These are phyloP conservation scores for Sylvilagus bachmani DNA, from an alignment of 2,113 vertebrate genomes.

Conservation along the genomic window DNA sequence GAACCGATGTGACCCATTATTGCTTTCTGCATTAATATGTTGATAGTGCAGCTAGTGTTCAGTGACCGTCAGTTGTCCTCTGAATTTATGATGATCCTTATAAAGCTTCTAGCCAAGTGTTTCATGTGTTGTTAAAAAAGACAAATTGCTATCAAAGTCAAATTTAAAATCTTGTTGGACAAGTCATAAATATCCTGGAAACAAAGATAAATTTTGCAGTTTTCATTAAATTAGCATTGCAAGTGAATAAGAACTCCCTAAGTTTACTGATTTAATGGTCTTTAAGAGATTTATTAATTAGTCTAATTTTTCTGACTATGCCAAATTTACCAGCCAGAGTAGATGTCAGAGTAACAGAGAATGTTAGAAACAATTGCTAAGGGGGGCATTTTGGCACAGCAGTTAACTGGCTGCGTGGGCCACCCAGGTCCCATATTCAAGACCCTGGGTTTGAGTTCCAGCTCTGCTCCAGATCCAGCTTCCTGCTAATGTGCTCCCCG, in stretches of 20 bases:
- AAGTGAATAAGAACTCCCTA: not conserved
- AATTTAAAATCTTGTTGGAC: not conserved
- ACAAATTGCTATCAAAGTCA: conserved; percentile 4
- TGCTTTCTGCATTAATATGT: not conserved
- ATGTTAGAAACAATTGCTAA: not conserved
- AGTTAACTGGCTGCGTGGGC: too few species aligned
- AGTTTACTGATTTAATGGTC: not conserved
- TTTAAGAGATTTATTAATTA: conserved; percentile 19
- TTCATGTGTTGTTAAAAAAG: not conserved
- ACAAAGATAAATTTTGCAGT: not conserved
- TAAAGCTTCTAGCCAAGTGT: conserved; percentile 6
- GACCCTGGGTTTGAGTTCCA: too few species aligned
- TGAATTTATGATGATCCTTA: not conserved
- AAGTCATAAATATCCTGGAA: conserved; percentile 1
- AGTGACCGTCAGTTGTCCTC: not conserved
- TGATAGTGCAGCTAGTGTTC: not conserved
- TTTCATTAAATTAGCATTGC: conserved; percentile 32
- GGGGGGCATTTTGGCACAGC: too few species aligned
- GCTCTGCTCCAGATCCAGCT: too few species aligned
- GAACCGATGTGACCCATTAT: not conserved
- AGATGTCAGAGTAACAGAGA: not conserved
- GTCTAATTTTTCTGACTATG: not conserved
- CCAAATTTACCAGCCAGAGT: not conserved
- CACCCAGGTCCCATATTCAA: too few species aligned
- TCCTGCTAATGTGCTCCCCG: too few species aligned